A percentile compares a stretch with the other conserved stretches of the same genome.
Conservation (phyloP, 1,140 invertebrate species). For the Drosophila chauvacae region DNA sequence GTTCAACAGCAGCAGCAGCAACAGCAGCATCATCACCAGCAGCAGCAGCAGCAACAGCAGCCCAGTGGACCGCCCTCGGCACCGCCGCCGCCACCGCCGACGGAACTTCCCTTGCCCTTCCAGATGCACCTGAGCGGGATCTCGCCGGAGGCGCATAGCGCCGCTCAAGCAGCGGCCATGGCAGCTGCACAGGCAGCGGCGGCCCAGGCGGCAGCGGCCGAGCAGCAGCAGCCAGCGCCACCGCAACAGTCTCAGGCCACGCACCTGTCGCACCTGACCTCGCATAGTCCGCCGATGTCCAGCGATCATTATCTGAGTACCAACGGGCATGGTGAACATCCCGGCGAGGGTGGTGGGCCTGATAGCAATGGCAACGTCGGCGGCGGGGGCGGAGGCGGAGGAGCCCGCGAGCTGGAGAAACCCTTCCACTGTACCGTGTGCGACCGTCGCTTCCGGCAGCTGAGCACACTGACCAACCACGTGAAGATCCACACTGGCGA, state of each 20-base stretch:
- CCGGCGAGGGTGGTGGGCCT: constrained; percentile 43
- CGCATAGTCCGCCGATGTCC: constrained; percentile 68
- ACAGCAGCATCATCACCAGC: constrained; percentile 64
- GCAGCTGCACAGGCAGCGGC: constrained; percentile 80
- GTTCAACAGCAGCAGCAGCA: constrained; percentile 63
- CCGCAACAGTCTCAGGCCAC: constrained; percentile 60
- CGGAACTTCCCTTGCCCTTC: constrained; percentile 77
- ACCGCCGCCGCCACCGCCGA: constrained; percentile 57
- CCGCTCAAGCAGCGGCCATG: constrained; percentile 81
- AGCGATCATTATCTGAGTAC: constrained; percentile 63
- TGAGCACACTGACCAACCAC: constrained; percentile 84
- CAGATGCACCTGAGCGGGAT: constrained; percentile 78
- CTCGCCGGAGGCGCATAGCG: constrained; percentile 75
- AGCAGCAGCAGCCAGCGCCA: constrained; percentile 61
- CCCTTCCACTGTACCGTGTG: constrained; percentile 84
- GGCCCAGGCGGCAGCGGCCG: constrained; percentile 80
- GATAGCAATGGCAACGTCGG: constrained; percentile 21
- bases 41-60: constrained; percentile 70
- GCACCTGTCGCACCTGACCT: constrained; percentile 74
- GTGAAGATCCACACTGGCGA: constrained; percentile 84
- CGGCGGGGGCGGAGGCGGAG: constrained; percentile 42
- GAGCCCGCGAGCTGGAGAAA: constrained; percentile 70
- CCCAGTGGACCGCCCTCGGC: constrained; percentile 51
- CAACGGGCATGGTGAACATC: constrained; percentile 73
- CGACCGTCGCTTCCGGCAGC: constrained; percentile 82